Conservation (phyloP, 2,797 vertebrate species). For the Todus mexicanus region DNA sequence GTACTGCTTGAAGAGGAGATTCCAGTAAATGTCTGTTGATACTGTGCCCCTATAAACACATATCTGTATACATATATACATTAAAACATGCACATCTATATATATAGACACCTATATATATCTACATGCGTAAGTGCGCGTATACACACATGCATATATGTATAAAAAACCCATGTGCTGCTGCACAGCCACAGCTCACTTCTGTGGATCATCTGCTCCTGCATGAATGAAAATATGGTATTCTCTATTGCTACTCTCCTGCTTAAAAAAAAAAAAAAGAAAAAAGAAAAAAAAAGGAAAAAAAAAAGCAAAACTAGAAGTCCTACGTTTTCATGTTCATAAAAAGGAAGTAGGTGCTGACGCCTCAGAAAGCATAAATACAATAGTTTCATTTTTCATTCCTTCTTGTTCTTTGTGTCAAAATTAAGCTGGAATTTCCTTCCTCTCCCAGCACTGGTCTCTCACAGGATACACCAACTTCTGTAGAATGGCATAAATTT, state of each 20-base stretch:
- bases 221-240: background rate
- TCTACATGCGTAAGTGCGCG: too few relatives aligned
- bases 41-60: background rate
- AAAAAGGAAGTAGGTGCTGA: background rate
- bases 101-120: background rate
- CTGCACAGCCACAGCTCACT: background rate
- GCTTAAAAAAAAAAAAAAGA: background rate
- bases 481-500: background rate
- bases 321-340: background rate
- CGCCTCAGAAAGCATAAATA: background rate
- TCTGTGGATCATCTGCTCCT: background rate
- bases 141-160: too few relatives aligned
- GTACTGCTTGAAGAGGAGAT: background rate
- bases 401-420: background rate
- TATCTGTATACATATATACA: background rate
- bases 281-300: background rate
- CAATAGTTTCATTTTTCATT: slow-evolving; percentile 42
- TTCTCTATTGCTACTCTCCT: background rate
- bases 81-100: background rate
- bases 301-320: background rate
- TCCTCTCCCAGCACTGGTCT: background rate
- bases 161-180: background rate
- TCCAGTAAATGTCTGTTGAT: background rate
- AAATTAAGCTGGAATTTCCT: slow-evolving; percentile 32
- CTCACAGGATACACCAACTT: background rate